Evolutionary conservation across 2,113 vertebrate species (phyloP), one percentile per base, ranked within the genome.

Genomic region (Apodemus sylvaticus): DNA sequence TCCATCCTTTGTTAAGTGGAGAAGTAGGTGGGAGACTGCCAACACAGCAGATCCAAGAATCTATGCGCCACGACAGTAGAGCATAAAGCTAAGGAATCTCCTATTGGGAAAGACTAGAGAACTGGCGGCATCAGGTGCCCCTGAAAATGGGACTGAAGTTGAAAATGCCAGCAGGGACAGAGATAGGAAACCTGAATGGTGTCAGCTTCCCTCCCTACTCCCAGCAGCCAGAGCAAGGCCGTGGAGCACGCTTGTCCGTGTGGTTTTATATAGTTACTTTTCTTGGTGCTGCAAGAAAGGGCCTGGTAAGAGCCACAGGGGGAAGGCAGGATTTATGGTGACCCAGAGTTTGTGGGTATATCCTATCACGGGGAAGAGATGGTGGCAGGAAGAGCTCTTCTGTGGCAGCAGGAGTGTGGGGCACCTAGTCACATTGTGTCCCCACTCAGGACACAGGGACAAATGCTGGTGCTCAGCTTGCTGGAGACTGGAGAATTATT

Each of bases 161-260:
- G 42, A 53, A 62, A 60, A n/a, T 4, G 12, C 42, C 45, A 64
- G 42, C 51, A 45, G 71, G 29, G 51, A 36, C 17, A 48, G 0
- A 5, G 36, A 78, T 14, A 22, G 26, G 48, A 51, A 76, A 34
- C 39, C 70, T 78, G 4, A 29, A 42, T 14, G 4, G 17, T 36
- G 45, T 19, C n/a, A 14, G 39, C 29, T 85, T 85, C 62, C 36
- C 36, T 45, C 51, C 55, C 19, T 16, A 45, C 36, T 22, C 85
- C 85, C n/a, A 17, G 71, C 77, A 71, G 60, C 62, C 60, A 64
- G 77, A 53, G 11, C 53, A 58, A 34, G 26, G 34, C 34, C 51
- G 36, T 6, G 51, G 14, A 53, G 17, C 17, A 12, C 3, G 48
- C 16, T 34, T 10, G 9, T 12, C 7, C 48, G 4, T 1, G 3